Evolutionary conservation across 2,888 invertebrate genomes (phyloP).

Genomic region (Petrolisthes cinctipes): DNA sequence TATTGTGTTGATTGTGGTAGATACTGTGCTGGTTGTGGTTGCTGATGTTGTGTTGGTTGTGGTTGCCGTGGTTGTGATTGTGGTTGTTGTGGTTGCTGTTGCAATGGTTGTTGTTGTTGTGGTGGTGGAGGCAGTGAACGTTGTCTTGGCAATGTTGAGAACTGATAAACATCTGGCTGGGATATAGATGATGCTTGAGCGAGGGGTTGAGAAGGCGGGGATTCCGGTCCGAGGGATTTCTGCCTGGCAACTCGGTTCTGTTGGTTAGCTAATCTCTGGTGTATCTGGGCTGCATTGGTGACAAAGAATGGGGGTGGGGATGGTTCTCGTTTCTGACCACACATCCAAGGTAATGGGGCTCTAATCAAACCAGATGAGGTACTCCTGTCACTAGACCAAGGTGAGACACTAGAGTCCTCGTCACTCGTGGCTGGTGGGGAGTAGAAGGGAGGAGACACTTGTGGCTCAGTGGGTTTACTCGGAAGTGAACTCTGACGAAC

Average conservation of each 20-base stretch:
- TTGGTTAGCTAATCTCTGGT: conserved; percentile 31
- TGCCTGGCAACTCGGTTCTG: conserved; percentile 38
- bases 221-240: conserved; percentile 46
- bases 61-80: conserved; percentile 23
- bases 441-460: conserved; percentile 40
- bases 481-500: conserved; percentile 54
- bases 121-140: conserved; percentile 43
- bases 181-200: conserved; percentile 33
- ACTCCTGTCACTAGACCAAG: conserved; percentile 34
- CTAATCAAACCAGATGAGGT: conserved; percentile 55
- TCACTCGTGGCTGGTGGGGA: conserved; percentile 33
- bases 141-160: conserved; percentile 43
- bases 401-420: not conserved
- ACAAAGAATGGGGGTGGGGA: conserved; percentile 63
- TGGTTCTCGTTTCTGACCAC: conserved; percentile 40
- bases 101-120: conserved; percentile 12
- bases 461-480: conserved; percentile 42
- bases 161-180: conserved; percentile 34
- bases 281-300: conserved; percentile 37
- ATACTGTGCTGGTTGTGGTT: conserved; percentile 17
- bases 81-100: conserved; percentile 17
- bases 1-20: conserved; percentile 26
- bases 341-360: conserved; percentile 65
- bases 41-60: conserved; percentile 31
- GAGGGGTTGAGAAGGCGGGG: conserved; percentile 28